These are phyloP conservation scores for Archips crataeganus DNA, from an alignment of 2,888 invertebrate species.

Conservation along the genomic window DNA sequence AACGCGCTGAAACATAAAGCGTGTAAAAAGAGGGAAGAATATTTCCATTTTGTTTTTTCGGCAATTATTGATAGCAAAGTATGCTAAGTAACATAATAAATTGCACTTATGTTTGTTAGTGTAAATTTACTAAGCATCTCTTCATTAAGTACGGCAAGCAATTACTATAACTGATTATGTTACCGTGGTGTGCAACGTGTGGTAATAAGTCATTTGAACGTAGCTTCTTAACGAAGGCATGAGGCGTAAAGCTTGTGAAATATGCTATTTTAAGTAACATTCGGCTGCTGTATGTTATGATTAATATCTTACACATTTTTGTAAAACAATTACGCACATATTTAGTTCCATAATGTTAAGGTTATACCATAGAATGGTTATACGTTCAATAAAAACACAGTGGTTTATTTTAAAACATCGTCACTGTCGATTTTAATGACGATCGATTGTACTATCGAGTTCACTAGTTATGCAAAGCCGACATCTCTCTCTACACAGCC, in stretches of 20 bases:
- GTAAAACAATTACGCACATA: neutral
- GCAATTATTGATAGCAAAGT: neutral
- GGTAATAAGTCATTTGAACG: constrained; percentile 15
- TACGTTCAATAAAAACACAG: constrained; percentile 5
- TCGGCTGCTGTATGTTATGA: neutral
- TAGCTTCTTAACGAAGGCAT: neutral
- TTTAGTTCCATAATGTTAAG: neutral
- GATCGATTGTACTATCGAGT: constrained; percentile 44
- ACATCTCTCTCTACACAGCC: constrained; percentile 60
- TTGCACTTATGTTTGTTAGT: constrained; percentile 18
- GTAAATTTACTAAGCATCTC: constrained; percentile 7
- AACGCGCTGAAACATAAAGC: too few relatives aligned
- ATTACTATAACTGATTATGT: constrained; percentile 18
- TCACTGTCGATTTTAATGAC: constrained; percentile 47
- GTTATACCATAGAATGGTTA: constrained; percentile 8
- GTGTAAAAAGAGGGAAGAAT: too few relatives aligned
- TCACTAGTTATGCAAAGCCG: constrained; percentile 60
- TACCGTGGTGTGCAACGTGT: constrained; percentile 11
- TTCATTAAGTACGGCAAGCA: constrained; percentile 20
- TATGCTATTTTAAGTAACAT: neutral
- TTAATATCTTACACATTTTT: neutral
- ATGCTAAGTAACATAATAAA: neutral
- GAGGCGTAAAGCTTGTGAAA: neutral
- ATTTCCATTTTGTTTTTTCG: neutral
- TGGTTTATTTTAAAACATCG: constrained; percentile 8